Evolutionary conservation across 1,140 invertebrate species (phyloP).

Genomic region (Drosophila athabasca): DNA sequence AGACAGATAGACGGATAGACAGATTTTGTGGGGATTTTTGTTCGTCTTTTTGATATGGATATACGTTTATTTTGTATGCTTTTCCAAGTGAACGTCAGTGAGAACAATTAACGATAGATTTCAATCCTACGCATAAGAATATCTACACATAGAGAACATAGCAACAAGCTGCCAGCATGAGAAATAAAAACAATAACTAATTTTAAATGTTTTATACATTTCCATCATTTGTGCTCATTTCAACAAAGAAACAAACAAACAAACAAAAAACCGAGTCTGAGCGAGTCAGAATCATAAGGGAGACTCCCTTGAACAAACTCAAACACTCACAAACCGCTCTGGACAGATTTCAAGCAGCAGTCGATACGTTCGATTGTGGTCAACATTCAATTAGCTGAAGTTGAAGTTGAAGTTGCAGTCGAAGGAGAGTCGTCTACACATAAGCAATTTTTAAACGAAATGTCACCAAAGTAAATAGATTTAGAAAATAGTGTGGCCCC

Average conservation of each 20-base stretch:
- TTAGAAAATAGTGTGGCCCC: constrained; percentile 52
- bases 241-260: constrained; percentile 7
- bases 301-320: background rate
- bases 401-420: constrained; percentile 36
- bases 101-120: constrained; percentile 49
- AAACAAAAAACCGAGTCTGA: constrained; percentile 10
- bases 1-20: background rate
- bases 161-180: constrained; percentile 76
- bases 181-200: constrained; percentile 80
- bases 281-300: background rate
- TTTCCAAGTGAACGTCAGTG: constrained; percentile 49
- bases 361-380: constrained; percentile 53
- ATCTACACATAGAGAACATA: constrained; percentile 55
- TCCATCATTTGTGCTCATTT: constrained; percentile 67
- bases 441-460: constrained; percentile 72
- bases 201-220: constrained; percentile 77
- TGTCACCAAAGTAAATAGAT: constrained; percentile 62
- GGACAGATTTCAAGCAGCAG: constrained; percentile 52
- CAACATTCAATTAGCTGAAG: constrained; percentile 57
- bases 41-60: constrained; percentile 47
- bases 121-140: constrained; percentile 63
- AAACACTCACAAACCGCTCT: constrained; percentile 32
- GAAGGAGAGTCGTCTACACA: constrained; percentile 41
- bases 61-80: constrained; percentile 44
- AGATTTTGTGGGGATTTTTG: constrained; percentile 35